Evolutionary conservation across 2,888 invertebrate genomes (phyloP).

Genomic region (Podotricha telesiphe): DNA sequence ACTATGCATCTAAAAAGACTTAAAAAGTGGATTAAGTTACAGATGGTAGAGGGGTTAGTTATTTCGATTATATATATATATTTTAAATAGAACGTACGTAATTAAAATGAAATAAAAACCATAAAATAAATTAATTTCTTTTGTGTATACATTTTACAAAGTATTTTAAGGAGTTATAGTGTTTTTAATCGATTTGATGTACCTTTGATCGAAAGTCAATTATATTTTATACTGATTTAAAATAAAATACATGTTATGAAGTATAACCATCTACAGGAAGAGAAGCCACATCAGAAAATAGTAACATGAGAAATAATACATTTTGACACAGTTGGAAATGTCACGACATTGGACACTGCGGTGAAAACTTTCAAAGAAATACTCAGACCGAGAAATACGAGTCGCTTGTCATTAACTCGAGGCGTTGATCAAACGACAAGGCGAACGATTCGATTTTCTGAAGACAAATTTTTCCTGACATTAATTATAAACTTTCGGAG

Average conservation of each 20-base stretch:
- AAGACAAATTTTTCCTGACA: slow-evolving; percentile 60
- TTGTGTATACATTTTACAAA: not conserved
- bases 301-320: not conserved
- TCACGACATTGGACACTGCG: slow-evolving; percentile 26
- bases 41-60: not conserved
- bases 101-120: not conserved
- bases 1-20: too few relatives aligned
- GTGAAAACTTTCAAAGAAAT: slow-evolving; percentile 27
- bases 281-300: not conserved
- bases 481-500: slow-evolving; percentile 70
- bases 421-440: slow-evolving; percentile 64
- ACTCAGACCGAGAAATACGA: slow-evolving; percentile 33
- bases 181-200: not conserved
- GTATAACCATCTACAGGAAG: not conserved
- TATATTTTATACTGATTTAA: not conserved
- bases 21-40: too few relatives aligned
- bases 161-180: not conserved
- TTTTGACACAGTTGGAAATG: slow-evolving; percentile 23
- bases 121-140: not conserved
- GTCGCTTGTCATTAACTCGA: slow-evolving; percentile 46
- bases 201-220: not conserved
- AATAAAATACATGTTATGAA: not conserved
- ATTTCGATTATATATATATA: not conserved
- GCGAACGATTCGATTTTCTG: slow-evolving; percentile 59
- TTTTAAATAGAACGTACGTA: not conserved